phyloP scores from a whole-genome alignment of 2,113 vertebrate species.

The Alouatta palliata region DNA sequence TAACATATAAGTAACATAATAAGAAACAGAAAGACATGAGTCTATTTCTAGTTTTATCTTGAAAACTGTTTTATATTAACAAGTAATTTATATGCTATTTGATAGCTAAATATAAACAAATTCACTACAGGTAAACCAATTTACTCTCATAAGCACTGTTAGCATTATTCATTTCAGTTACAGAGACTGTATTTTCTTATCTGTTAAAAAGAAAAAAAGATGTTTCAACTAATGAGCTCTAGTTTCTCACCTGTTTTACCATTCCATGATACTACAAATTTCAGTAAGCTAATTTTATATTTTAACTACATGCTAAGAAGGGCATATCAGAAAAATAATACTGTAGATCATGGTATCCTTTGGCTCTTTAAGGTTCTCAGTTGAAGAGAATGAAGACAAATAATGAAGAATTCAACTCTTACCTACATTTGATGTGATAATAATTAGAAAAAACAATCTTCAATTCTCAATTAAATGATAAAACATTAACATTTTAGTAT shows the following conservation, averaged over 20 bases:
- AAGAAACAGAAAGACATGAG: background rate
- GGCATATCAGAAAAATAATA: background rate
- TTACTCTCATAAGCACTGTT: constrained; percentile 1
- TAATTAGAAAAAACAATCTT: background rate
- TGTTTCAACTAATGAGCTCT: constrained; percentile 13
- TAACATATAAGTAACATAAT: background rate
- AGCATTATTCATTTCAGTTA: constrained; percentile 19
- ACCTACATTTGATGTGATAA: background rate
- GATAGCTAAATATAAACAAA: constrained; percentile 46
- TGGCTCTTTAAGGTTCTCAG: background rate
- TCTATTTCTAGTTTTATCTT: background rate
- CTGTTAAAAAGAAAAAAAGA: background rate
- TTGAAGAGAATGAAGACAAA: background rate
- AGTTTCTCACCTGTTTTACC: background rate
- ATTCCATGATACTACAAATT: background rate
- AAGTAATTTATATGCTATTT: constrained; percentile 43
- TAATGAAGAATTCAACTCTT: background rate
- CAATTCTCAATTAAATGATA: background rate
- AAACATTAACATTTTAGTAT: background rate
- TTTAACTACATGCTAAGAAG: background rate
- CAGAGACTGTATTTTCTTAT: constrained; percentile 38
- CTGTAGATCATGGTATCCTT: background rate
- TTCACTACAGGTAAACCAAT: constrained; percentile 24
- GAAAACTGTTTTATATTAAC: background rate
- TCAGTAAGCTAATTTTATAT: constrained; percentile 17